Evolutionary conservation across 2,797 vertebrate species (phyloP).

Genomic region (Simalia tracyae): DNA sequence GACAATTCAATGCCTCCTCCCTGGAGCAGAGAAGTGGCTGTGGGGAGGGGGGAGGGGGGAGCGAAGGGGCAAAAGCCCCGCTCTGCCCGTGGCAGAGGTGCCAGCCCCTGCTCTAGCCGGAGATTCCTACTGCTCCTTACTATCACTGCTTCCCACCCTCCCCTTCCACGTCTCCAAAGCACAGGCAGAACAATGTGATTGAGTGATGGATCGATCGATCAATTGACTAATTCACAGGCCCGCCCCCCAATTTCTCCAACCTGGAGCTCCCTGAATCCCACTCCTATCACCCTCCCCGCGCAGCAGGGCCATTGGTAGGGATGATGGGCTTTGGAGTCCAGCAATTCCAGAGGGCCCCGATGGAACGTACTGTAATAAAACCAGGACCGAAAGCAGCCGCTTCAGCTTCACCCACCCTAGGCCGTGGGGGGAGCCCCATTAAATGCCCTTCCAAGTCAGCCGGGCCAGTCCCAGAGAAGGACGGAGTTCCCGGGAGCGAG

Average conservation of each 20-base stretch:
- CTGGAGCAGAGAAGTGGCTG: neutral
- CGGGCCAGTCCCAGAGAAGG: neutral
- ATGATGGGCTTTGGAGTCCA: neutral
- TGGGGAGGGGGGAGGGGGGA: too few relatives aligned
- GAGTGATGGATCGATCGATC: neutral
- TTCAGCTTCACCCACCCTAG: too few relatives aligned
- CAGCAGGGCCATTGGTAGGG: neutral
- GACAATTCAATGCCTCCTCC: neutral
- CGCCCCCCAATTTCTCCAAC: neutral
- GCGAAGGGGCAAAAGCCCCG: neutral
- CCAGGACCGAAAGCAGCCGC: neutral
- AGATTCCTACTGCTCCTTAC: neutral
- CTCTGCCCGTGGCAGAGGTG: neutral
- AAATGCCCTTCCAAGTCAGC: neutral
- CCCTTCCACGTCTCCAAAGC: neutral
- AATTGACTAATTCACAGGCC: neutral
- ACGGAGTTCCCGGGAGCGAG: neutral
- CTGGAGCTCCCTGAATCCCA: neutral
- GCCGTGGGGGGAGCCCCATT: too few relatives aligned
- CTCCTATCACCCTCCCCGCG: neutral
- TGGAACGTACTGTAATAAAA: neutral
- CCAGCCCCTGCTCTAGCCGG: neutral
- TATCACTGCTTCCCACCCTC: neutral
- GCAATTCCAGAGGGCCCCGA: neutral
- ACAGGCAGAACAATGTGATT: neutral